These are phyloP conservation scores for Tetramorium bicarinatum DNA, from an alignment of 2,888 invertebrate genomes.

Conservation along the genomic window DNA sequence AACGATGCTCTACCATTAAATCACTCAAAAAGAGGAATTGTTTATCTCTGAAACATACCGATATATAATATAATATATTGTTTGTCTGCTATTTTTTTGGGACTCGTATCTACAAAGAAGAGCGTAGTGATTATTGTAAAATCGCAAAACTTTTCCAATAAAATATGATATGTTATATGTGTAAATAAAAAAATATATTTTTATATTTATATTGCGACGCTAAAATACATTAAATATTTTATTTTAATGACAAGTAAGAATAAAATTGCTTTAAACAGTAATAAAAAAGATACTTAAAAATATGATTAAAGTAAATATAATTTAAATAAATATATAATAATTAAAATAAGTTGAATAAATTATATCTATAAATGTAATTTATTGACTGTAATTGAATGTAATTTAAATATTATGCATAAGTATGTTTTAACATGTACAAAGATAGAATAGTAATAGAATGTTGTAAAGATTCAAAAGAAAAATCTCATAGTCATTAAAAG, in stretches of 20 bases:
- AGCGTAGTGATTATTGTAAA: constrained; percentile 19
- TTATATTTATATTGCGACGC: neutral
- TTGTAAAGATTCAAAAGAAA: neutral
- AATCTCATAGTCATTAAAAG: neutral
- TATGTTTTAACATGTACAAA: neutral
- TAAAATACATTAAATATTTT: neutral
- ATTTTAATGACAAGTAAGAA: neutral
- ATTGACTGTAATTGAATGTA: too few species aligned
- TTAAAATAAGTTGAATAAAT: neutral
- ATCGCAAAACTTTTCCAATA: neutral
- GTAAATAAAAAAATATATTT: constrained; percentile 3
- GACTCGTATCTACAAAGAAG: neutral
- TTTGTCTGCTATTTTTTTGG: neutral
- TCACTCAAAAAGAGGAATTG: constrained; percentile 1
- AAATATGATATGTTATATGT: neutral
- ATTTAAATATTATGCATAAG: neutral
- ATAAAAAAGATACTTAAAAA: neutral
- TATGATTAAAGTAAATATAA: neutral
- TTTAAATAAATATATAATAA: neutral
- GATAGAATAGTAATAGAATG: neutral
- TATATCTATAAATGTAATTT: neutral
- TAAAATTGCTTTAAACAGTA: neutral
- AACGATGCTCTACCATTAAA: constrained; percentile 32
- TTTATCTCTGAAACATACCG: constrained; percentile 25
- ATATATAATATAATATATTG: constrained; percentile 27